Evolutionary conservation across 1,140 invertebrate genomes (phyloP).

Genomic region (Calephelis nemesis): DNA sequence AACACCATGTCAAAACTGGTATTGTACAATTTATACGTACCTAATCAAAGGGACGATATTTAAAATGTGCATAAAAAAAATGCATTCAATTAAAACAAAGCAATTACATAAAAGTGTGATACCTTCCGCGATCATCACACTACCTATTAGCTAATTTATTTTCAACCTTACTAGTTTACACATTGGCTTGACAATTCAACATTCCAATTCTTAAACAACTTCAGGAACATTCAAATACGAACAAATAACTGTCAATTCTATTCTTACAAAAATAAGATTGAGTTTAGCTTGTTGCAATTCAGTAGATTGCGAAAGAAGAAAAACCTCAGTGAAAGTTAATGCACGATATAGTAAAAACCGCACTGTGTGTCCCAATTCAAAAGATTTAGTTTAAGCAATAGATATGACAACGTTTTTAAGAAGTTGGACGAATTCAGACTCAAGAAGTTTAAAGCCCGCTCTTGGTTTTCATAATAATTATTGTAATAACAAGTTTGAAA

Average conservation of each 20-base stretch:
- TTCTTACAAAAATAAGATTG: neutral
- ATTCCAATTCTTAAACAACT: neutral
- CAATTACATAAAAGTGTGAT: slow-evolving; percentile 2
- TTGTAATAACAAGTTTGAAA: too few species aligned
- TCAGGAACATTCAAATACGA: neutral
- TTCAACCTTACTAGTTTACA: neutral
- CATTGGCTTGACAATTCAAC: neutral
- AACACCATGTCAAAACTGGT: too few species aligned
- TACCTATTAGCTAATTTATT: neutral
- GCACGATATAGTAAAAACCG: slow-evolving; percentile 33
- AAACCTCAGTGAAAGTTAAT: slow-evolving; percentile 35
- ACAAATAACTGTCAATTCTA: neutral
- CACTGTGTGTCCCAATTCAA: slow-evolving; percentile 23
- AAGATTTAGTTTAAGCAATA: neutral
- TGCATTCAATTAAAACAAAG: neutral
- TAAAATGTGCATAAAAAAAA: too few species aligned
- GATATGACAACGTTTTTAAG: too few species aligned
- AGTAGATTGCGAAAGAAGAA: slow-evolving; percentile 25
- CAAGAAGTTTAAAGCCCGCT: too few species aligned
- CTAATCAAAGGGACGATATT: too few species aligned
- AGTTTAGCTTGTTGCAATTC: slow-evolving; percentile 4
- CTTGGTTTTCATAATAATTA: too few species aligned
- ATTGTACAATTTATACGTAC: too few species aligned
- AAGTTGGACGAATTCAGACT: too few species aligned
- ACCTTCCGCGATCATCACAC: slow-evolving; percentile 7